Evolutionary conservation across 2,113 vertebrate genomes (phyloP).

Genomic region (Thunnus maccoyii): DNA sequence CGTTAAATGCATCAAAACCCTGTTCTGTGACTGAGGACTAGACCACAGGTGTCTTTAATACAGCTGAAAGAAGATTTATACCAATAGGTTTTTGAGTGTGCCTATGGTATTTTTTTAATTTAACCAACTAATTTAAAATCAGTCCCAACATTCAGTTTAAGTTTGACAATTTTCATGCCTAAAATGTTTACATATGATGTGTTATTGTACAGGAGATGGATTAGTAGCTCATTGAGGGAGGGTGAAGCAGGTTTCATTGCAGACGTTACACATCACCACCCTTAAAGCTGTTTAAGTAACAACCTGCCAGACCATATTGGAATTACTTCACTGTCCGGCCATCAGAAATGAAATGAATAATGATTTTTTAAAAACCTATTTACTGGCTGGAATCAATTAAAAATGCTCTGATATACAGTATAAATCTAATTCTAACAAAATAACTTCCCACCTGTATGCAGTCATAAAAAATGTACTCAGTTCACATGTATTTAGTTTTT

Average conservation of each 20-base stretch:
- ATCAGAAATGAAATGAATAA: not conserved
- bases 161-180: not conserved
- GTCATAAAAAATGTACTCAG: not conserved
- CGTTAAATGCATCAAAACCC: constrained; percentile 2
- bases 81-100: not conserved
- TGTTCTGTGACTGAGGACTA: constrained; percentile 1
- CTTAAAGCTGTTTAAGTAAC: not conserved
- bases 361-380: not conserved
- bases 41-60: not conserved
- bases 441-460: not conserved
- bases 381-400: not conserved
- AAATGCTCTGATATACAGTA: not conserved
- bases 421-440: not conserved
- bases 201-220: not conserved
- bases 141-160: not conserved
- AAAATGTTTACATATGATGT: not conserved
- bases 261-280: not conserved
- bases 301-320: not conserved
- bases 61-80: not conserved
- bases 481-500: constrained; percentile 28
- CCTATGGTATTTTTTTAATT: not conserved
- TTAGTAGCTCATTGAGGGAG: not conserved
- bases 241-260: not conserved
- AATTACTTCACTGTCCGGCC: not conserved
- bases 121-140: not conserved